Evolutionary conservation across 2,888 invertebrate genomes (phyloP).

Genomic region (Acheta domesticus): DNA sequence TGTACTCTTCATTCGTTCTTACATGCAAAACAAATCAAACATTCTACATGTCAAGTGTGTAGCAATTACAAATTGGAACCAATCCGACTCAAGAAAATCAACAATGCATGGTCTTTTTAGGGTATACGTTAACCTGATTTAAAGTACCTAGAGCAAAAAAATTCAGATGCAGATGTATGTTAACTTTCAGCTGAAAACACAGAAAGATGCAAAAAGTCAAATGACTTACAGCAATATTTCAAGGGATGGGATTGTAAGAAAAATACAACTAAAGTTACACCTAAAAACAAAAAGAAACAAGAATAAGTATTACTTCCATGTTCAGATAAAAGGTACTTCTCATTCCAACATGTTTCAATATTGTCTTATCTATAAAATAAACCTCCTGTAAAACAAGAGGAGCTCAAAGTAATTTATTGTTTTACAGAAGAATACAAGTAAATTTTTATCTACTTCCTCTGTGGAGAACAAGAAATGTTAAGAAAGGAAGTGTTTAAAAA

Average conservation of each 20-base stretch:
- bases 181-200: slow-evolving; percentile 5
- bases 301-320: background rate
- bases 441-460: background rate
- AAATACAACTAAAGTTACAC: slow-evolving; percentile 24
- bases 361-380: background rate
- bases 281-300: background rate
- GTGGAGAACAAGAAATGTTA: background rate
- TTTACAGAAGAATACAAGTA: background rate
- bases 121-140: background rate
- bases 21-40: background rate
- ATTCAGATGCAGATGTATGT: background rate
- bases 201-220: slow-evolving; percentile 5
- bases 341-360: background rate
- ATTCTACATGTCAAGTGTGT: background rate
- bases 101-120: background rate
- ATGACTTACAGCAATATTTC: slow-evolving; percentile 5
- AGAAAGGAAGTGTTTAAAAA: background rate
- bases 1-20: background rate
- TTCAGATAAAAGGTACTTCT: background rate
- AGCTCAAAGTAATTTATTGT: background rate
- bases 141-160: background rate
- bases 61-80: background rate
- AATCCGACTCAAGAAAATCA: background rate
- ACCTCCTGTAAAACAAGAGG: background rate
- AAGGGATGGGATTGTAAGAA: background rate